Percentiles rank a stretch among this genome's conserved stretches.
Conservation (phyloP, 1,140 invertebrate genomes). For the Phocides pigmalion region DNA sequence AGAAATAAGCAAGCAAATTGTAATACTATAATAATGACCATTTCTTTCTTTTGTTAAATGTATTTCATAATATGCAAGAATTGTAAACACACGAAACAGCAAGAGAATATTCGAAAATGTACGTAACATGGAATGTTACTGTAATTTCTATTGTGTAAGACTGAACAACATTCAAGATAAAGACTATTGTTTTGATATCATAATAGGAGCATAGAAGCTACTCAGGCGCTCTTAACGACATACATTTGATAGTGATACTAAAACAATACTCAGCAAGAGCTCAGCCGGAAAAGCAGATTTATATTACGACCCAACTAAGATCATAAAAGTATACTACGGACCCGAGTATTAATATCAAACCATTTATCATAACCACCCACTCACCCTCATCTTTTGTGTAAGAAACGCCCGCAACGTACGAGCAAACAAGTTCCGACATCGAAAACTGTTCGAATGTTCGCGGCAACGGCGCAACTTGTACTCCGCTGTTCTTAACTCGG, state of each 20-base stretch:
- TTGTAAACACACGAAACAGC: neutral
- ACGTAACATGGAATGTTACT: slow-evolving; percentile 3
- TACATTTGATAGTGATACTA: slow-evolving; percentile 37
- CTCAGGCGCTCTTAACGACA: slow-evolving; percentile 10
- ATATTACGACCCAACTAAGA: slow-evolving; percentile 80
- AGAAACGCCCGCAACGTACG: slow-evolving; percentile 73
- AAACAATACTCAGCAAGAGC: slow-evolving; percentile 50
- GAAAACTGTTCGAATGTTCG: slow-evolving; percentile 75
- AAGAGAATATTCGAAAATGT: slow-evolving; percentile 9
- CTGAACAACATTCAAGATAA: slow-evolving; percentile 8
- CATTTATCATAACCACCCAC: slow-evolving; percentile 73
- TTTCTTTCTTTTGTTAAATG: neutral
- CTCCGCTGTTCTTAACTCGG: slow-evolving; percentile 78
- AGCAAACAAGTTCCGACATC: slow-evolving; percentile 75
- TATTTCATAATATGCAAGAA: neutral
- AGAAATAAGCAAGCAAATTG: no score
- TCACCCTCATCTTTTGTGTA: slow-evolving; percentile 72
- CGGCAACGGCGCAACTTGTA: slow-evolving; percentile 77
- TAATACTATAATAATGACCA: no score
- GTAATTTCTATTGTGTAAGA: slow-evolving; percentile 16
- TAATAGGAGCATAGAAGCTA: slow-evolving; percentile 4
- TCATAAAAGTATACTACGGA: slow-evolving; percentile 77
- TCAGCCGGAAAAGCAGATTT: slow-evolving; percentile 76
- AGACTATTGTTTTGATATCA: slow-evolving; percentile 12
- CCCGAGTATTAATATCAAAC: slow-evolving; percentile 72